Evolutionary conservation across 2,888 invertebrate species (phyloP), one percentile per base, ranked within the genome.

Genomic region (Pollenia angustigena): DNA sequence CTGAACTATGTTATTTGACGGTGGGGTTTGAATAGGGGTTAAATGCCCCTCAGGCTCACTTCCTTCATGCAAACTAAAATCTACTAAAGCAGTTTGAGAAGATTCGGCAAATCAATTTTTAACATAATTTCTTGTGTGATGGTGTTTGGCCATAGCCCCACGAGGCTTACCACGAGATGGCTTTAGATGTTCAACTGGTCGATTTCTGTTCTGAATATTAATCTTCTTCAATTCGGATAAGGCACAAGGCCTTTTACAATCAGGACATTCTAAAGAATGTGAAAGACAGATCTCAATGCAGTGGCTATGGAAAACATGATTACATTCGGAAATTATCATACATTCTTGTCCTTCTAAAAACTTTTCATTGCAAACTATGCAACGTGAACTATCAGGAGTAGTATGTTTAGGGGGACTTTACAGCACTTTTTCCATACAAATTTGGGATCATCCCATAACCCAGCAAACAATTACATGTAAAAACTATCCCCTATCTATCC

Each of bases 221-320:
- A 60, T n/a, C n/a, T 32, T 60, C n/a, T 42, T 60, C n/a, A 60
- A n/a, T 9, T 60, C 60, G 9, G 42, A 60, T 42, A 60, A 42
- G 4, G 52, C 52, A 52, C 52, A 52, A 14, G 7, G 12, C 12
- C 52, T 11, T 52, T 52, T 11, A 14, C 52, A 52, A 9, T 9
- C 12, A 4, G 52, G 52, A 12, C 52, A 52, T 52, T 52, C 52
- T 4, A 14, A 52, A 14, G 52, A 52, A 10, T 52, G 52, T 9
- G 52, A 52, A 8, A 52, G 12, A 52, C n/a, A n/a, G n/a, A n/a
- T n/a, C n/a, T n/a, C n/a, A n/a, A n/a, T n/a, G n/a, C n/a, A n/a
- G n/a, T n/a, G n/a, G n/a, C n/a, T n/a, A n/a, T n/a, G n/a, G n/a
- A n/a, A n/a, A n/a, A n/a, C n/a, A n/a, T n/a, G n/a, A n/a, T n/a